Evolutionary conservation across 2,797 vertebrate species (phyloP).

Genomic region (Dipus sagitta): DNA sequence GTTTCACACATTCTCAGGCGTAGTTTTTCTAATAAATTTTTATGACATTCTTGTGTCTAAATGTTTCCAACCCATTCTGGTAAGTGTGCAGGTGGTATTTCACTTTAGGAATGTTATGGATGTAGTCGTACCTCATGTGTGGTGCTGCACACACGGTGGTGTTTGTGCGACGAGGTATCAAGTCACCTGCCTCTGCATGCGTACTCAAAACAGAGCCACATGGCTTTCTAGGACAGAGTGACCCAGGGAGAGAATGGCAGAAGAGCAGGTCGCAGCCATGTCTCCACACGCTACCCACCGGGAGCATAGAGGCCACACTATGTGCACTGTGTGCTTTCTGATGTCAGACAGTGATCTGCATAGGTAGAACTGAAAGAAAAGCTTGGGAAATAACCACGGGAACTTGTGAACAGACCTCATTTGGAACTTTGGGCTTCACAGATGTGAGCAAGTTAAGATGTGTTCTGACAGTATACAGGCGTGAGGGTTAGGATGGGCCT

Average conservation of each 20-base stretch:
- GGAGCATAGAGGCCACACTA: not conserved
- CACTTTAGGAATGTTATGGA: not conserved
- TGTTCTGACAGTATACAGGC: not conserved
- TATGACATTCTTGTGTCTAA: not conserved
- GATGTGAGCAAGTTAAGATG: not conserved
- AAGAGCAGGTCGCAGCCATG: not conserved
- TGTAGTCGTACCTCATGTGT: not conserved
- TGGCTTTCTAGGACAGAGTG: not conserved
- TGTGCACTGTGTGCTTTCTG: slow-evolving; percentile 8
- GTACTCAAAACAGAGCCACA: not conserved
- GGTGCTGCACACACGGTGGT: not conserved
- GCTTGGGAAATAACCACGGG: not conserved
- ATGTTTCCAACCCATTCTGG: not conserved
- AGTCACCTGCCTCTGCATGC: not conserved
- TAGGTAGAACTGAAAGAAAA: not conserved
- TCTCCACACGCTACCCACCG: not conserved
- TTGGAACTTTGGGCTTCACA: not conserved
- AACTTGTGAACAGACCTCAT: not conserved
- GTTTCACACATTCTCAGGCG: not conserved
- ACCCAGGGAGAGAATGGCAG: not conserved
- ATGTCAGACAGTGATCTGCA: not conserved
- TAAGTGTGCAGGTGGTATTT: not conserved
- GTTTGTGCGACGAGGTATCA: no score
- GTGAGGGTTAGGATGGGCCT: accelerated
- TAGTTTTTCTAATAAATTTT: not conserved